Conservation (phyloP, 2,888 invertebrate genomes). For the Brachycybe producta region DNA sequence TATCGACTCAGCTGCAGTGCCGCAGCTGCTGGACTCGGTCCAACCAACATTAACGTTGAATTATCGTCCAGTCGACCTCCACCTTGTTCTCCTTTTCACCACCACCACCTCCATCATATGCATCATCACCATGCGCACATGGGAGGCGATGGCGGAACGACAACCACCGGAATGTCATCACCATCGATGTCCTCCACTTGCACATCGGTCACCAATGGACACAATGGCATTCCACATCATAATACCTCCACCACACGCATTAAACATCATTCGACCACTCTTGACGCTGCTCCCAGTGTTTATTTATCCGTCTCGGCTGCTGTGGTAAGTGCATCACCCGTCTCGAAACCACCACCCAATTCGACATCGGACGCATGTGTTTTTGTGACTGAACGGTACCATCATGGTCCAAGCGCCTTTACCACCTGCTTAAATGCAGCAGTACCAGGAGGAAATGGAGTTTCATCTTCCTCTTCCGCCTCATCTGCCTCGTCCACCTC, state of each 20-base stretch:
- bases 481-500: background rate
- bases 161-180: slow-evolving; percentile 1
- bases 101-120: background rate
- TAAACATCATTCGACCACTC: background rate
- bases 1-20: slow-evolving; percentile 5
- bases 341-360: background rate
- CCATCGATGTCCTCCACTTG: no score
- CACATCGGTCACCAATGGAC: no score
- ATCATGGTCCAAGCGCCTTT: slow-evolving; percentile 12
- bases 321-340: slow-evolving; percentile 6
- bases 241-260: background rate
- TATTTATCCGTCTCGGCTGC: slow-evolving; percentile 9
- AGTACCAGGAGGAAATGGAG: background rate
- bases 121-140: background rate
- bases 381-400: slow-evolving; percentile 10
- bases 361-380: slow-evolving; percentile 7
- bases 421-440: background rate
- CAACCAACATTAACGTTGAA: slow-evolving; percentile 12
- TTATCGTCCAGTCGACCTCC: slow-evolving; percentile 1
- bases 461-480: background rate
- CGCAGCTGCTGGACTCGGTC: slow-evolving; percentile 3
- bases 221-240: background rate
- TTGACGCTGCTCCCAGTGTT: slow-evolving; percentile 2
- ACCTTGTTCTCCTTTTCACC: background rate
- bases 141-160: background rate